These are phyloP conservation scores for Crioceris asparagi DNA, from an alignment of 2,888 invertebrate genomes.

Conservation along the genomic window DNA sequence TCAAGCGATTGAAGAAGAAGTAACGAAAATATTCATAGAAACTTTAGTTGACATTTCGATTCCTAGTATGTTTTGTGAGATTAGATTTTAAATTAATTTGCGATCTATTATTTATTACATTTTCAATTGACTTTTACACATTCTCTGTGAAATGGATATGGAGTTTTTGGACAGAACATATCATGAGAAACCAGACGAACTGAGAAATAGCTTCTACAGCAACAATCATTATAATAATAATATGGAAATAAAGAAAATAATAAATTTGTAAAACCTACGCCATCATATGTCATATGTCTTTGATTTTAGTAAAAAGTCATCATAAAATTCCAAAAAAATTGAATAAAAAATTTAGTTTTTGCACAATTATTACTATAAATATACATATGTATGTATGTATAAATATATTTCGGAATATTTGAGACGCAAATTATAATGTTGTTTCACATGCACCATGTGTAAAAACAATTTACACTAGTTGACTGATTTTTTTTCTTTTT, in stretches of 20 bases:
- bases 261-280: constrained; percentile 29
- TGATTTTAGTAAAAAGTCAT: constrained; percentile 29
- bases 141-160: constrained; percentile 28
- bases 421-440: neutral
- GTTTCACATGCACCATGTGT: neutral
- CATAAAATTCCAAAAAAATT: constrained; percentile 32
- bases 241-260: constrained; percentile 17
- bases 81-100: too few species aligned
- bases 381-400: constrained; percentile 4
- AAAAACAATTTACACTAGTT: neutral
- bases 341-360: constrained; percentile 18
- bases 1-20: too few species aligned
- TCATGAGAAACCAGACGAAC: constrained; percentile 31
- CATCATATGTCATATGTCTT: constrained; percentile 33
- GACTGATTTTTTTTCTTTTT: too few species aligned
- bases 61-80: too few species aligned
- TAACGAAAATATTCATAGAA: too few species aligned
- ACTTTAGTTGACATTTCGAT: too few species aligned
- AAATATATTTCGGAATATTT: neutral
- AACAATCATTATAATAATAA: constrained; percentile 35
- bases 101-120: too few species aligned
- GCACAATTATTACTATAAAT: constrained; percentile 3
- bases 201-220: constrained; percentile 32
- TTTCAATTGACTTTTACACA: too few species aligned
- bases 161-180: constrained; percentile 32